Percentiles rank a stretch among this genome's conserved stretches.
These are phyloP conservation scores for Tragelaphus imberbis DNA, from an alignment of 2,113 vertebrate species.

Conservation along the genomic window DNA sequence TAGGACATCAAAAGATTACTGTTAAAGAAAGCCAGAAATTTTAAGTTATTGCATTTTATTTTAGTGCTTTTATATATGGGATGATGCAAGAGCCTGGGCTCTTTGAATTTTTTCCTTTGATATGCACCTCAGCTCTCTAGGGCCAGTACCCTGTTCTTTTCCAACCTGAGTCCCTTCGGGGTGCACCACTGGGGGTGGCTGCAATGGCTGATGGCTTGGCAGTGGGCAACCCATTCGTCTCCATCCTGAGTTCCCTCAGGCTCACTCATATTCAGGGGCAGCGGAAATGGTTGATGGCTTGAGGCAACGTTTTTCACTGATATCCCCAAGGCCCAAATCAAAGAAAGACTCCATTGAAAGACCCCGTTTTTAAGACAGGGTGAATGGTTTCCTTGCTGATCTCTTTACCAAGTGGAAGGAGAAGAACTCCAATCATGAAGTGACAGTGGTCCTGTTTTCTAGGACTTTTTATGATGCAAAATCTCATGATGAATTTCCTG, in stretches of 20 bases:
- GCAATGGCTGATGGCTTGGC: neutral
- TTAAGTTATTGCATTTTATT: neutral
- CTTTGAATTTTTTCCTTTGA: neutral
- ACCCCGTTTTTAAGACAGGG: constrained; percentile 43
- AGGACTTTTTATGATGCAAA: constrained; percentile 95
- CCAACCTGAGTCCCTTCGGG: neutral
- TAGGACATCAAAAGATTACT: neutral
- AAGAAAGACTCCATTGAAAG: neutral
- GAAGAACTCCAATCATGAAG: constrained; percentile 98
- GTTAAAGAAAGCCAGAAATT: neutral
- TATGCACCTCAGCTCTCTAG: neutral
- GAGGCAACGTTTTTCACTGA: neutral
- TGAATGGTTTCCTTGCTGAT: constrained; percentile 97
- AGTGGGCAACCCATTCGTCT: neutral
- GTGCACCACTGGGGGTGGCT: neutral
- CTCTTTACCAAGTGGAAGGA: constrained; percentile 99
- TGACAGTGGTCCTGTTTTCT: constrained; percentile 97
- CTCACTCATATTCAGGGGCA: neutral
- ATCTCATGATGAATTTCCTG: constrained; percentile 93
- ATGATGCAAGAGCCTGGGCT: neutral
- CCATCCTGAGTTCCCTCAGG: neutral
- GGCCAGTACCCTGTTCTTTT: neutral
- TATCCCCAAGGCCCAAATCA: neutral
- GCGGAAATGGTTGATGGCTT: neutral
- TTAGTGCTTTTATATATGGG: neutral